Evolutionary conservation across 2,888 invertebrate genomes (phyloP).

Genomic region (Phyllotreta cruciferae): DNA sequence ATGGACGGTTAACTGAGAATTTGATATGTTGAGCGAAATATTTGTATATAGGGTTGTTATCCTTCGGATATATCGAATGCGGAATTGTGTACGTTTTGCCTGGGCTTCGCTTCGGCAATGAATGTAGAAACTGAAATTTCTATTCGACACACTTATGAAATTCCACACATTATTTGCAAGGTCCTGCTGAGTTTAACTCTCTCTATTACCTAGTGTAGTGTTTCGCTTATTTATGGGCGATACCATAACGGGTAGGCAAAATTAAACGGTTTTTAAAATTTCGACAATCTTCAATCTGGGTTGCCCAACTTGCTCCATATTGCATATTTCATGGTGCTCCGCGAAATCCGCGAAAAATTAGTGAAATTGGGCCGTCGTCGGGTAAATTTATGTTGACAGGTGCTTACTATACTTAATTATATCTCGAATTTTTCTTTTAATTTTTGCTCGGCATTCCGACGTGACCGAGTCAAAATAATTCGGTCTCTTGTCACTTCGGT

Average conservation of each 20-base stretch:
- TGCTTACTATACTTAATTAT: conserved; percentile 3
- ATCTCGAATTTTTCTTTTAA: conserved; percentile 5
- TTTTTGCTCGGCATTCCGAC: neutral
- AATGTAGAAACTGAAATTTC: conserved; percentile 42
- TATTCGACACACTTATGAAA: conserved; percentile 47
- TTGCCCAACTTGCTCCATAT: conserved; percentile 24
- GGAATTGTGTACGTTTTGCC: conserved; percentile 7
- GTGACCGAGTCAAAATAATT: conserved; percentile 2
- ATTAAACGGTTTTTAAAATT: neutral
- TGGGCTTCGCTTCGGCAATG: conserved; percentile 6
- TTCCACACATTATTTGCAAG: conserved; percentile 49
- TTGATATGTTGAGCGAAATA: neutral
- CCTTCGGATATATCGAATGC: conserved; percentile 5
- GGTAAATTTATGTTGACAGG: conserved; percentile 8
- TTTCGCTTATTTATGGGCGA: conserved; percentile 8
- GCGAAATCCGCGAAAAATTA: conserved; percentile 1
- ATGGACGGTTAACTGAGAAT: too few species aligned
- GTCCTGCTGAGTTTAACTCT: conserved; percentile 37
- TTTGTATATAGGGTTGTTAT: neutral
- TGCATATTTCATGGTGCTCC: neutral
- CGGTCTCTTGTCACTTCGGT: neutral
- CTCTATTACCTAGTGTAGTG: conserved; percentile 19
- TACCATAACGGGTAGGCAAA: conserved; percentile 19
- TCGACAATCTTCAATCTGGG: too few species aligned
- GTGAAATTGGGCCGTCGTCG: conserved; percentile 8